Conservation (phyloP, 1,140 invertebrate species). For the Pseudomyrmex cubaensis region DNA sequence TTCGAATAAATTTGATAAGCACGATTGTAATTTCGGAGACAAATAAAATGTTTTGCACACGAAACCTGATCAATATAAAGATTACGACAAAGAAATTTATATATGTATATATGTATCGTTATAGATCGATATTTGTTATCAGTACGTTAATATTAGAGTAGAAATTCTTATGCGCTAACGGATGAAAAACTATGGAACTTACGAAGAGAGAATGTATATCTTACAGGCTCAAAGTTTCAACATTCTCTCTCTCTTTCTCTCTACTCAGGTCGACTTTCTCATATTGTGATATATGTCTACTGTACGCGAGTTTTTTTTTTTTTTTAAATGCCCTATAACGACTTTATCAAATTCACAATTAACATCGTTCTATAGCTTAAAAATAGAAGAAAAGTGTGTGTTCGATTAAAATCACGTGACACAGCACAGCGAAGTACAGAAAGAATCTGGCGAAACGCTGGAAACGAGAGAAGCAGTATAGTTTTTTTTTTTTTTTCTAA, state of each 20-base stretch:
- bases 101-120: slow-evolving; percentile 22
- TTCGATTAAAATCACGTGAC: slow-evolving; percentile 15
- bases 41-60: not conserved
- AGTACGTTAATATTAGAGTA: slow-evolving; percentile 58
- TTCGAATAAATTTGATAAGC: not conserved
- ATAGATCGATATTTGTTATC: slow-evolving; percentile 48
- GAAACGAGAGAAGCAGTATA: slow-evolving; percentile 6
- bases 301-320: no score
- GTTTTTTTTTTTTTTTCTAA: slow-evolving; percentile 8
- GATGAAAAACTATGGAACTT: slow-evolving; percentile 61
- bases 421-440: slow-evolving; percentile 37
- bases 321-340: slow-evolving; percentile 33
- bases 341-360: slow-evolving; percentile 31
- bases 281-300: not conserved
- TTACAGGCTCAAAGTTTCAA: slow-evolving; percentile 29
- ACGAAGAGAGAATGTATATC: slow-evolving; percentile 27
- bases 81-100: not conserved
- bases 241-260: no score
- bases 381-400: not conserved
- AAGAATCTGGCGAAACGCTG: slow-evolving; percentile 1
- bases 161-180: slow-evolving; percentile 58
- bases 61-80: not conserved
- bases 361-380: slow-evolving; percentile 34
- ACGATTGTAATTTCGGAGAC: slow-evolving; percentile 1
- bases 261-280: not conserved